These are phyloP conservation scores for Drosophila fungiperda DNA, from an alignment of 2,888 invertebrate species.

Conservation along the genomic window DNA sequence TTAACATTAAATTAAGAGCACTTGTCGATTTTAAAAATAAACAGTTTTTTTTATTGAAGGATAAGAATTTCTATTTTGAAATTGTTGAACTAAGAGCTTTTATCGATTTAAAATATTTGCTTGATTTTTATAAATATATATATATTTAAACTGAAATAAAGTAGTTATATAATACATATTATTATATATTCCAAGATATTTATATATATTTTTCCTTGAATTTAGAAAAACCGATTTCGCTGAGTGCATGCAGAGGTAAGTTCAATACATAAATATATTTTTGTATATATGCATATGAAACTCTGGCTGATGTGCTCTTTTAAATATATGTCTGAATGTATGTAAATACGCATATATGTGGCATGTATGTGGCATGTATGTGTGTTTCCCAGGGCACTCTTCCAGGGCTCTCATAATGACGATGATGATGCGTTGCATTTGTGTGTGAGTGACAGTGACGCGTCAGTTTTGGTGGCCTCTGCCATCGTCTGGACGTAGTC, in stretches of 20 bases:
- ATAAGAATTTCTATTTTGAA: neutral
- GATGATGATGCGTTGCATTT: conserved; percentile 74
- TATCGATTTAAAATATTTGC: neutral
- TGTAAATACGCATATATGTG: neutral
- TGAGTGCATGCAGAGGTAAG: conserved; percentile 13
- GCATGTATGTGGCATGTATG: neutral
- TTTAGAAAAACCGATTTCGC: neutral
- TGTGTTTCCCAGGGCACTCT: conserved; percentile 73
- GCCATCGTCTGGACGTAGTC: conserved; percentile 22
- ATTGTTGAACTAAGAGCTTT: neutral
- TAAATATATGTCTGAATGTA: conserved; percentile 4
- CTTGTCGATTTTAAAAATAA: neutral
- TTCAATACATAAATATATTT: conserved; percentile 23
- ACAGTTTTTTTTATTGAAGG: neutral
- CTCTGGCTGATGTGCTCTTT: conserved; percentile 5
- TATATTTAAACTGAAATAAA: neutral
- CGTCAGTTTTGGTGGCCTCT: conserved; percentile 77
- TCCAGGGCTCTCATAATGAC: conserved; percentile 63
- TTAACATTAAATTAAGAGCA: no score
- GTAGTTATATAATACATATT: no score
- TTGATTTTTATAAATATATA: neutral
- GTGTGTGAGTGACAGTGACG: conserved; percentile 83
- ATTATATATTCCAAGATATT: neutral
- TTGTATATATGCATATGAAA: conserved; percentile 20
- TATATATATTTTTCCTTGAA: neutral